Conservation (phyloP, 2,888 invertebrate genomes). For the Nephrotoma guestfalica region DNA sequence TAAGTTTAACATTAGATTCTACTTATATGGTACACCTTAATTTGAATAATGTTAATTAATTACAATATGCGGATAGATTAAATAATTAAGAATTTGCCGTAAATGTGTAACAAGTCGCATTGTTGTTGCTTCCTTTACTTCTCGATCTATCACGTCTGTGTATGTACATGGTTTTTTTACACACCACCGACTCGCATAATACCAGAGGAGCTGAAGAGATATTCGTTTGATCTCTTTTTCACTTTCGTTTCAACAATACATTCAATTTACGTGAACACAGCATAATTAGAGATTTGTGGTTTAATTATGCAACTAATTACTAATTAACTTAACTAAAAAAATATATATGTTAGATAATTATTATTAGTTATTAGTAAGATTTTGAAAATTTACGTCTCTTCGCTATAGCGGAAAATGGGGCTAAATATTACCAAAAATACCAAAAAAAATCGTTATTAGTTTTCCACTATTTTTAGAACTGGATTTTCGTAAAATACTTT, state of each 20-base stretch:
- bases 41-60: background rate
- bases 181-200: background rate
- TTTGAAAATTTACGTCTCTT: background rate
- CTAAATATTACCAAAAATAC: background rate
- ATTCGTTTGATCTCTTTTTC: background rate
- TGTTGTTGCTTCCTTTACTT: background rate
- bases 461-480: background rate
- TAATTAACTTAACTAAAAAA: background rate
- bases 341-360: background rate
- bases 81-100: background rate
- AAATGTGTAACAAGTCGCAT: background rate
- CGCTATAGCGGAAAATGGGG: background rate
- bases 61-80: background rate
- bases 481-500: background rate
- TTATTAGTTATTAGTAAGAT: background rate
- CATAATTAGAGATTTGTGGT: background rate
- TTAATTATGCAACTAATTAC: background rate
- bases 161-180: background rate
- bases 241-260: background rate
- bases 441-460: background rate
- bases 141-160: background rate
- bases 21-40: background rate
- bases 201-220: background rate
- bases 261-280: background rate
- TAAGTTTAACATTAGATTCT: background rate